Base-by-base conservation (phyloP, 2,113 vertebrate species). In the Isichthys henryi region DNA sequence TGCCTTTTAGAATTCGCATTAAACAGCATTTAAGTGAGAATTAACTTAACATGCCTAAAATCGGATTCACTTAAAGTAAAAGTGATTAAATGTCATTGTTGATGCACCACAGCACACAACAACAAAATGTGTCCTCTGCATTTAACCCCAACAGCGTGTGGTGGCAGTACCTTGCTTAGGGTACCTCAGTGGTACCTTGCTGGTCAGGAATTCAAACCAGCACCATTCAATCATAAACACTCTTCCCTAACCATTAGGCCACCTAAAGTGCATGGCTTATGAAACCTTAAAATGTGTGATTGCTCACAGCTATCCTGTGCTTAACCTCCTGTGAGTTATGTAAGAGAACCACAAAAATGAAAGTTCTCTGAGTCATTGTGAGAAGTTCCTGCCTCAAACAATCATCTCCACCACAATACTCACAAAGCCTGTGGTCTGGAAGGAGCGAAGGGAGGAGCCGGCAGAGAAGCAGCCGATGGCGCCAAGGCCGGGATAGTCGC, bases 371-470 rank as follows among this genome's bases (percentile, higher is more conserved):
- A 43, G 74, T 80, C 74, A 43, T 80, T 15, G 13, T 43, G 0
- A 80, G 74, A 80, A 43, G 74, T 43, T 43, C 17, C 74, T 80
- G 35, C 15, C 31, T 8, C 74, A 43, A 19, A 80, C 31, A 80
- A 80, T 77, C 31, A 35, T 80, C 13, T 80, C 19, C 13, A 45
- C 31, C 7, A 17, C 3, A 45, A 62, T 92, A 97, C 98, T 97
- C 94, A 99, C 98, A 94, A 95, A 96, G 84, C 96, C 96, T 91
- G 95, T 92, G 35, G 96, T 96, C 90, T 88, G 96, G 23, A 98
- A 92, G 27, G 98, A 99, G 92, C 93, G 95, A 88, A 98, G 94
- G 89, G 94, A 91, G 49, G 95, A 53, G 91, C 94, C 92, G 0
- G 95, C 89, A 2, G 90, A 62, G 43, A 92, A 92, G 89, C 96